Conservation (phyloP, 2,797 vertebrate species). For the Paratrypauchen microcephalus region DNA sequence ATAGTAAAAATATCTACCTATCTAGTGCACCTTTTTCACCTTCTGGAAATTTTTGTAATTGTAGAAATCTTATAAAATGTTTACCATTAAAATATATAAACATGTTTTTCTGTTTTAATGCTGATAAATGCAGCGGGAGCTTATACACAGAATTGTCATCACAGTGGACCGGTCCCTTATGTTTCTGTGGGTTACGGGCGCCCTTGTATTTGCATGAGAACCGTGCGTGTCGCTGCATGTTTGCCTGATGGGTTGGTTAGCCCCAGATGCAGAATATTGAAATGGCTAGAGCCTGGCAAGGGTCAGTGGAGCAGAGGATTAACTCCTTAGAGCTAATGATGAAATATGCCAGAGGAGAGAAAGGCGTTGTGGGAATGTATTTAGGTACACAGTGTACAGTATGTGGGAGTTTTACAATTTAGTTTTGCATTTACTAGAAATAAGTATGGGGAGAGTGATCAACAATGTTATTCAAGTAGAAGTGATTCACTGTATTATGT, state of each 20-base stretch:
- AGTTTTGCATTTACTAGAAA: background rate
- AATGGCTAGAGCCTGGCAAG: constrained; percentile 71
- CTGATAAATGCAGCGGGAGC: constrained; percentile 23
- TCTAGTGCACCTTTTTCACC: too few species aligned
- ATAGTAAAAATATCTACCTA: too few species aligned
- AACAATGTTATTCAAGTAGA: background rate
- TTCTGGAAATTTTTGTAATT: too few species aligned
- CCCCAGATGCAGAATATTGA: constrained; percentile 80
- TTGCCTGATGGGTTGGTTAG: constrained; percentile 62
- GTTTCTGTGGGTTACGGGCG: constrained; percentile 51
- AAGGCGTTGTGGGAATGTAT: constrained; percentile 31
- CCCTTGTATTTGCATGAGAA: constrained; percentile 47
- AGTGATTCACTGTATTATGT: too few species aligned
- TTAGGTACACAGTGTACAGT: constrained; percentile 11
- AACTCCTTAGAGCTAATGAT: constrained; percentile 83
- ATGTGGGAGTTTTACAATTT: background rate
- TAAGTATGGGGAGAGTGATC: background rate
- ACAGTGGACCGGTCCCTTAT: constrained; percentile 58
- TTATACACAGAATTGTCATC: constrained; percentile 53
- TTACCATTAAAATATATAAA: too few species aligned
- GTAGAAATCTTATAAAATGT: too few species aligned
- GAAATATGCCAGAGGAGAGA: constrained; percentile 76
- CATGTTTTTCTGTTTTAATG: background rate
- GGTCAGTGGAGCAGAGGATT: constrained; percentile 83
- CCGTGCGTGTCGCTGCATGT: constrained; percentile 16